These are phyloP conservation scores for Eulithis prunata DNA, from an alignment of 2,888 invertebrate species.

Conservation along the genomic window DNA sequence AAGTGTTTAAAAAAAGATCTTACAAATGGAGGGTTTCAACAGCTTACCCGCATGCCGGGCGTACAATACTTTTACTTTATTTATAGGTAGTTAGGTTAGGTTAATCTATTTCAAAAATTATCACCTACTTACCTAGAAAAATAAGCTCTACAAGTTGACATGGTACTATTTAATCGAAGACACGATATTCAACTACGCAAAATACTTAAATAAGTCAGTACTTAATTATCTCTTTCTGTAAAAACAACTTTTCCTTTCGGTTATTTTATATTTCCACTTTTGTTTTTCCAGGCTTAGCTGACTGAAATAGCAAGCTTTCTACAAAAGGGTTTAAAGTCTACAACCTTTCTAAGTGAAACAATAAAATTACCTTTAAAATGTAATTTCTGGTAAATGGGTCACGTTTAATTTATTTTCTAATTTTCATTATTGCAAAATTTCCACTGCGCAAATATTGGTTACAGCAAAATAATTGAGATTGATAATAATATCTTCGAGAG, in stretches of 20 bases:
- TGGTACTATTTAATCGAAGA: too few relatives aligned
- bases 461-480: slow-evolving; percentile 9
- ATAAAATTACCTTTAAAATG: slow-evolving; percentile 35
- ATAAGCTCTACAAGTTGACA: too few relatives aligned
- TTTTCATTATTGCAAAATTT: slow-evolving; percentile 37
- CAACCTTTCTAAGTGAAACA: slow-evolving; percentile 22
- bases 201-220: too few relatives aligned
- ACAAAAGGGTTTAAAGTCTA: slow-evolving; percentile 15
- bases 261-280: slow-evolving; percentile 7
- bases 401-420: slow-evolving; percentile 39
- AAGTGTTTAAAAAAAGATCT: too few relatives aligned
- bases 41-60: too few relatives aligned
- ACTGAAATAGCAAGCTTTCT: slow-evolving; percentile 14
- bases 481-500: not conserved
- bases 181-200: too few relatives aligned
- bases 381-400: slow-evolving; percentile 32
- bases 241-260: not conserved
- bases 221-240: not conserved
- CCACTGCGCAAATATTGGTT: slow-evolving; percentile 25
- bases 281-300: slow-evolving; percentile 17
- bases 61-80: too few relatives aligned
- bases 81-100: too few relatives aligned
- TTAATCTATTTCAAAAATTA: too few relatives aligned
- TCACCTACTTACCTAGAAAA: too few relatives aligned
- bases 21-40: too few relatives aligned